These are phyloP conservation scores for Pseudobourletiella spinata DNA, from an alignment of 1,140 invertebrate species.

Conservation along the genomic window DNA sequence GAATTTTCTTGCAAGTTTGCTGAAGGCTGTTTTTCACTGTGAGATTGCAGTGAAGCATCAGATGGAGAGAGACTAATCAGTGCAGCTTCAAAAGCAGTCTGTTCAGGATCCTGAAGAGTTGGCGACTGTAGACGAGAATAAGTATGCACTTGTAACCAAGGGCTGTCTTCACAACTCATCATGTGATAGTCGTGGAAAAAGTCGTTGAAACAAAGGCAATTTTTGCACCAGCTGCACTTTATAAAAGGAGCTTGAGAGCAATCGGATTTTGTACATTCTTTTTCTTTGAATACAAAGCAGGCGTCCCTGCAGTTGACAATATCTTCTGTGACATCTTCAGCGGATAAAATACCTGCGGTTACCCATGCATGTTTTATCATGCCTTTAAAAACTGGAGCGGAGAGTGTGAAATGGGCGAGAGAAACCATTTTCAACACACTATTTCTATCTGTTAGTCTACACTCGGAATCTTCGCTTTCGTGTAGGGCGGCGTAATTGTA, in stretches of 20 bases:
- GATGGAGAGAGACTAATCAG: too few relatives aligned
- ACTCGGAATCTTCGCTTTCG: neutral
- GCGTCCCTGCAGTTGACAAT: too few relatives aligned
- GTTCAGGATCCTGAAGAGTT: too few relatives aligned
- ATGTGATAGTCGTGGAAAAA: conserved; percentile 20
- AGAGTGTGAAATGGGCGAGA: conserved; percentile 1
- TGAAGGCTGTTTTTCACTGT: too few relatives aligned
- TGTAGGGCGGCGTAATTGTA: neutral
- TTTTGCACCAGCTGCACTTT: conserved; percentile 9
- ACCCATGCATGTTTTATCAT: conserved; percentile 15
- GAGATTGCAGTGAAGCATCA: too few relatives aligned
- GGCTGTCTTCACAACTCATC: neutral
- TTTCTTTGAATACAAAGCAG: too few relatives aligned
- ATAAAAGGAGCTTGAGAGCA: neutral
- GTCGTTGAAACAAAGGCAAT: conserved; percentile 11
- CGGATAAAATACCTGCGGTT: neutral
- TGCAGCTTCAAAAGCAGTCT: too few relatives aligned
- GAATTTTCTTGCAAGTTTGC: too few relatives aligned
- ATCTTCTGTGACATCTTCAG: too few relatives aligned
- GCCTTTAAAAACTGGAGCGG: conserved; percentile 6
- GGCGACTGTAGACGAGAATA: too few relatives aligned
- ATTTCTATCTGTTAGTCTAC: conserved; percentile 8
- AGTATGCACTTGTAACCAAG: too few relatives aligned
- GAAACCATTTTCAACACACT: conserved; percentile 8
- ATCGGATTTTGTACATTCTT: neutral